phyloP scores from a whole-genome alignment of 2,113 vertebrate species.

The Lucifuga dentata region DNA sequence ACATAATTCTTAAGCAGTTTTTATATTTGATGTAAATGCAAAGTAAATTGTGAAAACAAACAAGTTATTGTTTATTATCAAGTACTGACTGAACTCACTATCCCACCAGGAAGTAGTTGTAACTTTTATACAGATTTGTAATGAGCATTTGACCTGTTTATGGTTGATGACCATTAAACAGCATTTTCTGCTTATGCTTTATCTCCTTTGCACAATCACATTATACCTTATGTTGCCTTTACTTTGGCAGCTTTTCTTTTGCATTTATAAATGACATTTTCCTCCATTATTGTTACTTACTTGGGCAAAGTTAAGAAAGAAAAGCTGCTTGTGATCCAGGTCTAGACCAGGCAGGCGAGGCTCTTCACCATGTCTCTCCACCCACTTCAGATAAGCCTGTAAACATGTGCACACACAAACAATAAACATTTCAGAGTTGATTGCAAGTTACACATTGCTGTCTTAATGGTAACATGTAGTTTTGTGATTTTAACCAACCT shows the following conservation, averaged over 20 bases:
- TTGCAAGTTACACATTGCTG: slow-evolving; percentile 10
- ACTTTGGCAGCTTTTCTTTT: slow-evolving; percentile 32
- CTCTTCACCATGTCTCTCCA: slow-evolving; percentile 88
- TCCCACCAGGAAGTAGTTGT: background rate
- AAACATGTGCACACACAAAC: slow-evolving; percentile 29
- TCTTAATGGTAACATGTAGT: slow-evolving; percentile 17
- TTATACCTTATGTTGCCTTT: too few relatives aligned
- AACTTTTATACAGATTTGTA: slow-evolving; percentile 1
- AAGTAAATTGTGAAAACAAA: too few relatives aligned
- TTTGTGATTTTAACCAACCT: slow-evolving; percentile 80
- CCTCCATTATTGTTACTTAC: slow-evolving; percentile 78
- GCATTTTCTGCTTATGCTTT: slow-evolving; percentile 4
- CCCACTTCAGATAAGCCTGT: slow-evolving; percentile 95
- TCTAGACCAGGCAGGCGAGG: slow-evolving; percentile 89
- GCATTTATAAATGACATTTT: too few relatives aligned
- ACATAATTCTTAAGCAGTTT: too few relatives aligned
- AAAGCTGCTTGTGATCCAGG: slow-evolving; percentile 92
- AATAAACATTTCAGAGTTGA: slow-evolving; percentile 5
- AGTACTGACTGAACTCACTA: background rate
- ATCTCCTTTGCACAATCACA: too few relatives aligned
- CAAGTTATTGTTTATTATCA: too few relatives aligned
- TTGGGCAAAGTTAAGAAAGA: slow-evolving; percentile 98
- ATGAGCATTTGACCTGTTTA: slow-evolving; percentile 7
- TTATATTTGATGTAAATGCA: too few relatives aligned
- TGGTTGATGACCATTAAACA: background rate